Base-by-base conservation (phyloP, 2,113 vertebrate species). In the Myiagra hebetior region DNA sequence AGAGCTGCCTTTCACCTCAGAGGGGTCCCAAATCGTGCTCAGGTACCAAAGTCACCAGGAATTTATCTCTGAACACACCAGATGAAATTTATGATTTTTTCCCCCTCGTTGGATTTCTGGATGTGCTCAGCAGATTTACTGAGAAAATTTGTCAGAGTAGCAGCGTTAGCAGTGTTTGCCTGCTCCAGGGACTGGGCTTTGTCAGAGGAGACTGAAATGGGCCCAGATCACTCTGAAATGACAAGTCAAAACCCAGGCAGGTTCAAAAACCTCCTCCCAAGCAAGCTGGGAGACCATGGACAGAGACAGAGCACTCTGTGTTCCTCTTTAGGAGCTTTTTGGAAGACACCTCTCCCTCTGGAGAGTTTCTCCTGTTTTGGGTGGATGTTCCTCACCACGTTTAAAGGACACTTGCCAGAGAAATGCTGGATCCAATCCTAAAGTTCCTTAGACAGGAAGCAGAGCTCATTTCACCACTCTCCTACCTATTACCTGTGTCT, bases 281-380 rank as follows among this genome's bases (percentile, higher is more conserved):
- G 63, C 0, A 7, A 41, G 17, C 13, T 60, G 28, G 24, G 49
- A 68, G 31, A 35, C 47, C 74, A 87, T 6, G 37, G 41, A 24
- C 56, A 72, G 64, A 79, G 35, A 37, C 44, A 63, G 26, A 31
- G 13, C 0, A 0, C 0, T 0, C 5, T 41, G 11, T 55, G 24
- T 9, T 78, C 42, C 42, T 33, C 52, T 47, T 41, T 2, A 23
- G 37, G 30, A 60, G 35, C 1, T 49, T 68, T 93, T 46, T 12
- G 24, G 13, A 68, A 76, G 21, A 19, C 50, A 26, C 3, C 7
- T 63, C 37, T 89, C 28, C 46, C 67, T 83, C 57, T 0, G 2
- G 26, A 11, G 19, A 44, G 23, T 42, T 85, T 49, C 15, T 79
- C 24, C 57, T 2, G 0, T 9, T 20, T 10, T 50, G 35, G 19